Evolutionary conservation across 2,113 vertebrate genomes (phyloP).

Genomic region (Phoxinus phoxinus): DNA sequence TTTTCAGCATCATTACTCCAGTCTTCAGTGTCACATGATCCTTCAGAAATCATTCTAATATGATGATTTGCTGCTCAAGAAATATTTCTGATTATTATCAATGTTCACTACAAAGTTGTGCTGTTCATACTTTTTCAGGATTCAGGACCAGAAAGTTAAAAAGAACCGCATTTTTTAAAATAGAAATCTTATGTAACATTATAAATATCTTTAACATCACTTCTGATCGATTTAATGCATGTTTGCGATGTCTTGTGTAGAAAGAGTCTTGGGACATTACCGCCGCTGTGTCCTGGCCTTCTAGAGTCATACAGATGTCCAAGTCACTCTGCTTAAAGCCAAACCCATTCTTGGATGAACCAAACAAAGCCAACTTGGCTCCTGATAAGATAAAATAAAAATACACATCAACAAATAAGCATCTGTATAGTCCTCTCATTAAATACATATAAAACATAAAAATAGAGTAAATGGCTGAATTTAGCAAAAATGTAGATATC

Average conservation of each 20-base stretch:
- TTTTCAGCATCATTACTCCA: no score
- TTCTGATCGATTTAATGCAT: no score
- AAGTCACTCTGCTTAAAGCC: conserved; percentile 98
- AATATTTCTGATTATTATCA: no score
- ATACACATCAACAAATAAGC: background rate
- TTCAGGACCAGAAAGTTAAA: no score
- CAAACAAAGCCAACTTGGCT: conserved; percentile 94
- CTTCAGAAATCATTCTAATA: no score
- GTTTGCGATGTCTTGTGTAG: background rate
- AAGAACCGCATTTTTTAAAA: no score
- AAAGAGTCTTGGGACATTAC: conserved; percentile 66
- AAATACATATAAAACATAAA: background rate
- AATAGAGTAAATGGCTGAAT: background rate
- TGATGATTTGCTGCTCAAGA: no score
- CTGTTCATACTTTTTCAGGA: no score
- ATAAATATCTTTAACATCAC: no score
- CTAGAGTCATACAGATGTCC: conserved; percentile 98
- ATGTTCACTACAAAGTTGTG: no score
- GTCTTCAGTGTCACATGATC: no score
- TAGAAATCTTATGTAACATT: no score
- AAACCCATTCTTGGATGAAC: conserved; percentile 98
- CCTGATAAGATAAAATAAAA: conserved; percentile 78
- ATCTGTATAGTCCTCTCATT: background rate
- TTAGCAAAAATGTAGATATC: background rate
- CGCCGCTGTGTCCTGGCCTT: conserved; percentile 96